Evolutionary conservation across 1,140 invertebrate species (phyloP).

Genomic region (Aphelenchoides besseyi): DNA sequence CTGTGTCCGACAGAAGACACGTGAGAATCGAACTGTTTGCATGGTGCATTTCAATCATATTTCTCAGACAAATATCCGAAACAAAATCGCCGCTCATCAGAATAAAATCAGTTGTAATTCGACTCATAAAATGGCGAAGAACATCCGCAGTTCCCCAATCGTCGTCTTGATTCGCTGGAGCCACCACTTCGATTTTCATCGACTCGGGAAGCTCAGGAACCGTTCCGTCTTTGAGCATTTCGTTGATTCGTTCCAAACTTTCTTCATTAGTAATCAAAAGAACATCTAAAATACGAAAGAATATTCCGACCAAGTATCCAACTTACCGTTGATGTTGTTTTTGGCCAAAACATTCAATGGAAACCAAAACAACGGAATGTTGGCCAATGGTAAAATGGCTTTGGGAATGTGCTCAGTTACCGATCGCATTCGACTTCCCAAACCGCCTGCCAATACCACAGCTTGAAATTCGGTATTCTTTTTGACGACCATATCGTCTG

Average conservation of each 20-base stretch:
- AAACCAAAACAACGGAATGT: slow-evolving; percentile 50
- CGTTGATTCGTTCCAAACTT: slow-evolving; percentile 15
- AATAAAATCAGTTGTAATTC: slow-evolving; percentile 44
- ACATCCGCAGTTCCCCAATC: slow-evolving; percentile 50
- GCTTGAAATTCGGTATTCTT: slow-evolving; percentile 34
- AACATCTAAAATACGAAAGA: slow-evolving; percentile 26
- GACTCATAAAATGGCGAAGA: slow-evolving; percentile 26
- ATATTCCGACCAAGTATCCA: slow-evolving; percentile 15
- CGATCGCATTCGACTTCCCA: slow-evolving; percentile 42
- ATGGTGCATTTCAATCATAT: slow-evolving; percentile 40
- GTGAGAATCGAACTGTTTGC: slow-evolving; percentile 34
- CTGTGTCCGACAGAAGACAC: slow-evolving; percentile 38
- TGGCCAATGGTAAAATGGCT: slow-evolving; percentile 41
- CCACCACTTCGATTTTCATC: slow-evolving; percentile 39
- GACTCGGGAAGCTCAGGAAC: slow-evolving; percentile 25
- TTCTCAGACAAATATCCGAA: slow-evolving; percentile 35
- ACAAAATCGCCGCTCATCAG: slow-evolving; percentile 45
- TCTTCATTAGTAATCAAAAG: slow-evolving; percentile 31
- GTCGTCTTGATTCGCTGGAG: slow-evolving; percentile 29
- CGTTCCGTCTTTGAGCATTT: slow-evolving; percentile 5
- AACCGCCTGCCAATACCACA: slow-evolving; percentile 47
- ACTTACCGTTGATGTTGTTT: slow-evolving; percentile 40
- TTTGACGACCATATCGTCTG: background rate
- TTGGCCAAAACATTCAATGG: slow-evolving; percentile 36
- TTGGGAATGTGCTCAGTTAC: slow-evolving; percentile 45